phyloP scores from a whole-genome alignment of 2,888 invertebrate genomes.

The Amphipyra tragopoginis region DNA sequence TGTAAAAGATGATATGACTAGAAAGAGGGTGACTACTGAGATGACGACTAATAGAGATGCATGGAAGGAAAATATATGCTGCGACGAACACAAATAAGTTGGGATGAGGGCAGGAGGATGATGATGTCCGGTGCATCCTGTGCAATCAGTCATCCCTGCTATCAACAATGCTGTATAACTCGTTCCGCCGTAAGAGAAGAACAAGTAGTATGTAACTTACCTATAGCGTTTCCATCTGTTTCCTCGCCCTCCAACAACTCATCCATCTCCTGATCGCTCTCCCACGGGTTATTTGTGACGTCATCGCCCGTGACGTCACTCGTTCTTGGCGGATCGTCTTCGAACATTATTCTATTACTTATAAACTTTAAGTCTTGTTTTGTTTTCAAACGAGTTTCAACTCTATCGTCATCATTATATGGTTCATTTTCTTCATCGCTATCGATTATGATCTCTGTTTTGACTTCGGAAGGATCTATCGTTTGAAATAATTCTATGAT shows the following conservation, averaged over 20 bases:
- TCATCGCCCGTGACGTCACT: constrained; percentile 7
- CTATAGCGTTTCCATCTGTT: neutral
- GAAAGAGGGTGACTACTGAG: too few relatives aligned
- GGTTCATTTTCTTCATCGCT: constrained; percentile 26
- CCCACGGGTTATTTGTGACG: neutral
- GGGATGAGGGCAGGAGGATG: too few relatives aligned
- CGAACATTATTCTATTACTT: constrained; percentile 25
- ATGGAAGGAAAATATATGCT: too few relatives aligned
- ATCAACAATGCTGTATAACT: too few relatives aligned
- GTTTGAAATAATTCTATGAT: constrained; percentile 17
- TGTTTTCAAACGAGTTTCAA: neutral
- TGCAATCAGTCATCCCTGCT: too few relatives aligned
- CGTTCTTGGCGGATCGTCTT: constrained; percentile 7
- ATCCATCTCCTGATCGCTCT: neutral
- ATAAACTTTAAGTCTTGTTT: neutral
- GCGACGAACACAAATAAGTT: too few relatives aligned
- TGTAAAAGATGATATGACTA: too few relatives aligned
- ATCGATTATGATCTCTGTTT: constrained; percentile 31
- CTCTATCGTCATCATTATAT: neutral
- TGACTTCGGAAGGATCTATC: constrained; percentile 26
- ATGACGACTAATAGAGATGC: too few relatives aligned
- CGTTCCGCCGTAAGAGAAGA: too few relatives aligned
- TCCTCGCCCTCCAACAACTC: neutral
- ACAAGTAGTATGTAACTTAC: constrained; percentile 1
- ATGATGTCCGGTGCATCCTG: too few relatives aligned